phyloP scores from a whole-genome alignment of 2,888 invertebrate species.

The Uropetala carovei region DNA sequence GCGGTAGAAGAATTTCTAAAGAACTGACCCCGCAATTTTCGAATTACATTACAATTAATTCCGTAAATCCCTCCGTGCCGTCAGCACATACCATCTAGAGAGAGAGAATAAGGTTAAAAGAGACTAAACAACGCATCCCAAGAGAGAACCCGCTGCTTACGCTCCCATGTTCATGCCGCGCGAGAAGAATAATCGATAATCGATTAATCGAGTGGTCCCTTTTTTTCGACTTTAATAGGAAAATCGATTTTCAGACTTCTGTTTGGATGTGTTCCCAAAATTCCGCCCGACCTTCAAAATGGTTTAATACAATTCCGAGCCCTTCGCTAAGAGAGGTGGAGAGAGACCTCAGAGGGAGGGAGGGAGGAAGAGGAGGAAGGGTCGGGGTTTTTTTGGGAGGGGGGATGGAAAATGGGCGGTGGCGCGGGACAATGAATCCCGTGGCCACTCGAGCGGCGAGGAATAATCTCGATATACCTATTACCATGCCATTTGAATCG shows the following conservation, averaged over 20 bases:
- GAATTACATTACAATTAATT: no score
- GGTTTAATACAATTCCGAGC: background rate
- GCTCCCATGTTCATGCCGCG: background rate
- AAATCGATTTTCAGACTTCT: background rate
- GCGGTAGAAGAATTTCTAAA: no score
- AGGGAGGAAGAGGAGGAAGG: no score
- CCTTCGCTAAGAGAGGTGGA: background rate
- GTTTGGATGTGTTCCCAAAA: background rate
- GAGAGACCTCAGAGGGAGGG: no score
- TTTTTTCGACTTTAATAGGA: slow-evolving; percentile 2
- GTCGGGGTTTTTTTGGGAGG: no score
- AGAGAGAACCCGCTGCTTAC: background rate
- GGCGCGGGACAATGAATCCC: no score
- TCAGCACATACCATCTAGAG: no score
- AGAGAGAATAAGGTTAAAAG: background rate
- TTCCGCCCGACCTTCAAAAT: background rate
- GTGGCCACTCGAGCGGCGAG: background rate
- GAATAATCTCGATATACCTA: background rate
- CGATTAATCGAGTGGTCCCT: background rate
- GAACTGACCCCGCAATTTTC: no score
- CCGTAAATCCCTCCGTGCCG: no score
- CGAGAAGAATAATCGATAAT: background rate
- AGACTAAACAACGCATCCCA: background rate
- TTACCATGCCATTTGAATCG: background rate
- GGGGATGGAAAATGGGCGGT: no score